Conservation (phyloP, 2,113 vertebrate genomes). For the Gracilinanus agilis region DNA sequence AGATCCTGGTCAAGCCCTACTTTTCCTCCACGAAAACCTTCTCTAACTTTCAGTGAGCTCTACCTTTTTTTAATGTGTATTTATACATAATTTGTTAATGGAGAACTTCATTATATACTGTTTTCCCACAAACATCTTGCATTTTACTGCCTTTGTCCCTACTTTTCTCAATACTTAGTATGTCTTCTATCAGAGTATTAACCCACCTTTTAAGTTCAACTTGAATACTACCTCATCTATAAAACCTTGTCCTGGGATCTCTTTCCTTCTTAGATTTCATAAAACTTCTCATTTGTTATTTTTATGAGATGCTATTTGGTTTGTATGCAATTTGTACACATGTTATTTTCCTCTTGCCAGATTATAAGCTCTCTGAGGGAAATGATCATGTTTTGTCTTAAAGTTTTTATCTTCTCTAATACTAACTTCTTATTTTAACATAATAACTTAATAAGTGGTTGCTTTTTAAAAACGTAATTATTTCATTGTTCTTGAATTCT, state of each 20-base stretch:
- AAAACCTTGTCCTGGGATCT: background rate
- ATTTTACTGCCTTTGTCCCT: background rate
- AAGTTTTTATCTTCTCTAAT: background rate
- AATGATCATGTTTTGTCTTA: background rate
- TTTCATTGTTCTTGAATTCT: constrained; percentile 39
- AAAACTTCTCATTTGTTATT: background rate
- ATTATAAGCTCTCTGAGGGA: background rate
- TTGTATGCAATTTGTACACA: background rate
- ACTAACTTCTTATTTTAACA: background rate
- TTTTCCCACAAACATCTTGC: background rate
- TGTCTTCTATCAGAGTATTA: background rate
- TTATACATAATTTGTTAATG: background rate
- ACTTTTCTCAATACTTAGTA: background rate
- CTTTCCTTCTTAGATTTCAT: background rate
- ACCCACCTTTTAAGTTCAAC: background rate
- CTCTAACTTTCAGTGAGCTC: background rate
- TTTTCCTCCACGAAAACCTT: constrained; percentile 20
- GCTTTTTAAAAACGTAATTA: background rate
- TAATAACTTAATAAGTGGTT: background rate
- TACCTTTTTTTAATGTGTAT: background rate
- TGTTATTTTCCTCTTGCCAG: background rate
- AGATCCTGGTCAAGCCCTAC: background rate
- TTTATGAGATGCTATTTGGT: background rate
- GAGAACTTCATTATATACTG: background rate
- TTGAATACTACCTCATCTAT: background rate